Evolutionary conservation across 2,113 vertebrate genomes (phyloP), one percentile per base, ranked within the genome.

Genomic region (Xiphophorus hellerii): DNA sequence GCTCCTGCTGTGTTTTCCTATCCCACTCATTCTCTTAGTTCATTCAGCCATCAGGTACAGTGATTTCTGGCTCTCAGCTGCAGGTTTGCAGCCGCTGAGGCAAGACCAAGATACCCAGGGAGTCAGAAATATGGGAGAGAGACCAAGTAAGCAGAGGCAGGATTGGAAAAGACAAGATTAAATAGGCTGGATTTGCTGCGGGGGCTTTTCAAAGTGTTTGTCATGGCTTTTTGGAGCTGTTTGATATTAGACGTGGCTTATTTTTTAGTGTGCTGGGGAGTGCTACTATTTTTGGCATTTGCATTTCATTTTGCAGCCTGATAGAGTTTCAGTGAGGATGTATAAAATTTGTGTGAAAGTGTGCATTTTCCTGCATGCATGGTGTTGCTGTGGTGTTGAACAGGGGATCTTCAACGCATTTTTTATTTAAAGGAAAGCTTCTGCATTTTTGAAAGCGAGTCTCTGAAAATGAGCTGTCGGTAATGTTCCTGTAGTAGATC

Each of bases 81-180:
- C 63, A 73, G 61, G 69, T 78, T 83, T 80, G 74, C 69, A 83
- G 77, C 72, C 44, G 58, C 66, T 39, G 67, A 80, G 76, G 76
- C 12, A 74, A 60, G 35, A 79, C 69, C 62, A 54, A 76, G 63
- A 85, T 7, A 5, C 27, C 75, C 17, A 64, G 75, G 68, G 73
- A 87, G 65, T 67, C 58, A 31, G 76, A 76, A 75, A 17, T 29
- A 66, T 77, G 30, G 65, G 78, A 73, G 30, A 72, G 68, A 73
- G 72, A 85, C 82, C 76, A 85, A 90, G 75, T 74, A 37, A 82
- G 88, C 73, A 82, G 78, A 77, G 69, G 17, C 63, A 20, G 69
- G 88, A 77, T 81, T 87, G 82, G 81, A 78, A 74, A 74, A 88
- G 73, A 78, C 77, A 42, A 84, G 89, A 89, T 89, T 91, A 90